Base-by-base conservation (phyloP, 2,113 vertebrate genomes). In the Podocnemis expansa region DNA sequence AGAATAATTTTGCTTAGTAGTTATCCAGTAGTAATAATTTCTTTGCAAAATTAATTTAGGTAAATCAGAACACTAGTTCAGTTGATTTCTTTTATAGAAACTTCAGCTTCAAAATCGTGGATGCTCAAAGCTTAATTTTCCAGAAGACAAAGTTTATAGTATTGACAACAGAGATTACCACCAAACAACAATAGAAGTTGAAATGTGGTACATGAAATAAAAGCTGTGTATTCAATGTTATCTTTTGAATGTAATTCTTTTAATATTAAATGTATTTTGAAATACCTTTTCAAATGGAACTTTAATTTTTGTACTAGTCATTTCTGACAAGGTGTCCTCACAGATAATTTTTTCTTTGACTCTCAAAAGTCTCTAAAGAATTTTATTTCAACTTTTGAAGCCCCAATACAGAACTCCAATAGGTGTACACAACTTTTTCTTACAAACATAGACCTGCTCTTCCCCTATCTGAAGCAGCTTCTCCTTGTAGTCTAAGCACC, bases 251-350 rank as follows among this genome's bases (percentile, higher is more conserved):
- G 96, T 96, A 95, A 94, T 93, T 92, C 91, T 94, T 92, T 43
- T 90, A 88, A 83, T 86, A 97, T 93, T 97, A 96, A 97, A 97
- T 88, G 85, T 96, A 95, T 94, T 95, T 96, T 97, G 84, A 96
- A 95, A 80, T 94, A 92, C 49, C 3, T 91, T 85, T 94, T 76
- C 81, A 94, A 95, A 79, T 9, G 91, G 58, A 52, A 31, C 16
- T 8, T 41, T 52, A 67, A 16, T 70, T n/a, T 41, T 43, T 21
- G 41, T 25, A 75, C 70, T 43, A 38, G 10, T 92, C 9, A 0
- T 92, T 92, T 81, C 92, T 92, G 67, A 24, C 11, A 89, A 8
- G 47, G 25, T 85, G 16, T 22, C 3, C 73, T 87, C 80, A 47
- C 43, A 51, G 75, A 6, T 22, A 45, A 2, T 4, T 88, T 54